Evolutionary conservation across 2,113 vertebrate species (phyloP).

Genomic region (Xiphorhynchus elegans): DNA sequence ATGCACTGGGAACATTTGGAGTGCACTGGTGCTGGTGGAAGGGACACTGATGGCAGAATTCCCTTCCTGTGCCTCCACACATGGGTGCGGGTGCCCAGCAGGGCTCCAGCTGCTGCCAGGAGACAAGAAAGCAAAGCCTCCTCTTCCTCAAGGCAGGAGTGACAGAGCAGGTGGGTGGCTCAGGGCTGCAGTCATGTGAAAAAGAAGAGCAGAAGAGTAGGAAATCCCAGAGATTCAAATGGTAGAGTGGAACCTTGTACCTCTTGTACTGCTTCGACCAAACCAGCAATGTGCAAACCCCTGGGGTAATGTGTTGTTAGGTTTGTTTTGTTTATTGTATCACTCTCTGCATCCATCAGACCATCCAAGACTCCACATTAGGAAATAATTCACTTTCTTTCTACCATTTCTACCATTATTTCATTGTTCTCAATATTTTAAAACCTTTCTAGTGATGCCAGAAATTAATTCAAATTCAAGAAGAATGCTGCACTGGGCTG

Average conservation of each 20-base stretch:
- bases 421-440: background rate
- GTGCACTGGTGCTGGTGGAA: background rate
- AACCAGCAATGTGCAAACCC: background rate
- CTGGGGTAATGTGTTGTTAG: accelerated
- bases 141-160: background rate
- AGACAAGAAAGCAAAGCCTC: background rate
- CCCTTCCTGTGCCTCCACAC: background rate
- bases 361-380: no score
- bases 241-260: background rate
- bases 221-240: background rate
- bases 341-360: background rate
- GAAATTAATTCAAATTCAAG: background rate
- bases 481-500: background rate
- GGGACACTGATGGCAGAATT: background rate
- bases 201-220: background rate
- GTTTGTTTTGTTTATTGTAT: background rate
- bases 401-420: background rate
- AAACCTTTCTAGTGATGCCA: background rate
- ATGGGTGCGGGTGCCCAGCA: accelerated
- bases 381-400: background rate
- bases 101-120: background rate
- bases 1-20: background rate
- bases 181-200: background rate
- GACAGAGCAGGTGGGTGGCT: background rate
- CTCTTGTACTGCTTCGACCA: background rate